Evolutionary conservation across 2,797 vertebrate species (phyloP), one percentile per base, ranked within the genome.

Genomic region (Sorex maritimensis): DNA sequence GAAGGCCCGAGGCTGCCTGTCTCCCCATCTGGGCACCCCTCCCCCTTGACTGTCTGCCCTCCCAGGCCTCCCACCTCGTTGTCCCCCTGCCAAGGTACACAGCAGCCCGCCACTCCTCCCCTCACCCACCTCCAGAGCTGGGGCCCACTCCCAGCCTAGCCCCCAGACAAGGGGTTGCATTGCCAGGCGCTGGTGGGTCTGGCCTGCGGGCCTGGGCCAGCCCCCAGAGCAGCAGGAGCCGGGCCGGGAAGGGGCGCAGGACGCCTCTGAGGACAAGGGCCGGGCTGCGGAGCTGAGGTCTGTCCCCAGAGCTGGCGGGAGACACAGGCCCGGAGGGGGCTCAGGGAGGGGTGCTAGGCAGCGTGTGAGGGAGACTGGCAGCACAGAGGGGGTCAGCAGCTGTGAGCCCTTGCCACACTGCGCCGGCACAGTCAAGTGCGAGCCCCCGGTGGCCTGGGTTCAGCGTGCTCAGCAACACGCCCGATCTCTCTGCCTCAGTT

Each of bases 61-160:
- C 90, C 49, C 0, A 83, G 95, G 95, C 97, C 97, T 96, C 96
- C 96, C 92, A 97, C 96, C 97, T 86, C 88, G 93, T 92, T 96
- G 95, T 95, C 95, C 97, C 97, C 93, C 93, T 94, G 97, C 95
- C 97, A 95, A 96, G 88, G 92, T 95, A 95, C 74, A 95, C 93
- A 95, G n/a, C 86, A 92, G 86, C 75, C 72, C 30, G 77, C 91
- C 93, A 73, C 94, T 94, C 75, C 92, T 94, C 34, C 82, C 92
- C 80, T 93, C 78, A 2, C 91, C 96, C 95, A 95, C 92, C 92
- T 95, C 93, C 75, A 92, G 61, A 93, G 55, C 77, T 88, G 67
- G 81, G 80, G 67, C 77, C 61, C 41, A n/a, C 44, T 93, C 84
- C n/a, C 30, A 58, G 65, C 65, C 79, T 84, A 75, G n/a, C 44